Evolutionary conservation across 2,888 invertebrate genomes (phyloP).

Genomic region (Acrocyrtus sp.): DNA sequence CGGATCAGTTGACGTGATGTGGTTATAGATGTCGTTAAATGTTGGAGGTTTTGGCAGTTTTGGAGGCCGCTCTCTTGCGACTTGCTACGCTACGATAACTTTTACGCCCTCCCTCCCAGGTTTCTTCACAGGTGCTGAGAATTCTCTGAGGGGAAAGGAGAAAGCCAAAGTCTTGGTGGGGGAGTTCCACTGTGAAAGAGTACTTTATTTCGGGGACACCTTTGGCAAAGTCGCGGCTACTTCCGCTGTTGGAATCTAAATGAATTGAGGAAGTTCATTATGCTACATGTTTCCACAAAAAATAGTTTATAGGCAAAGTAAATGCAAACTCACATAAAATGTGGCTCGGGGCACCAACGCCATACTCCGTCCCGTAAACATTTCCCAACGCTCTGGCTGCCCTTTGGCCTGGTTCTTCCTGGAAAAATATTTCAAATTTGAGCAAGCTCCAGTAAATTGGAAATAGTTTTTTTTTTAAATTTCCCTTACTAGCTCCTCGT

Average conservation of each 20-base stretch:
- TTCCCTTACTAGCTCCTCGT: constrained; percentile 70
- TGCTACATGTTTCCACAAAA: constrained; percentile 23
- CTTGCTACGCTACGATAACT: constrained; percentile 52
- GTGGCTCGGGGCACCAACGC: constrained; percentile 68
- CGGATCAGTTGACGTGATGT: constrained; percentile 25
- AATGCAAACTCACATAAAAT: constrained; percentile 56
- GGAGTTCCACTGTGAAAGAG: constrained; percentile 68
- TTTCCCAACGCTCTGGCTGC: constrained; percentile 73
- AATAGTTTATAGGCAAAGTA: no score
- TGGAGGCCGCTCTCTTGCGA: constrained; percentile 24
- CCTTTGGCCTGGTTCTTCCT: constrained; percentile 71
- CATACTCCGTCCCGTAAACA: constrained; percentile 74
- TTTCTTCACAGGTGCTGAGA: constrained; percentile 56
- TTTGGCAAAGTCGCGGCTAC: constrained; percentile 68
- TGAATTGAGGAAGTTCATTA: no score
- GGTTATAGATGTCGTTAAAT: constrained; percentile 34
- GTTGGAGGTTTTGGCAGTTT: constrained; percentile 16
- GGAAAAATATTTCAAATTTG: neutral
- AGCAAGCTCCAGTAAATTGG: neutral
- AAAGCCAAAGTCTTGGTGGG: constrained; percentile 65
- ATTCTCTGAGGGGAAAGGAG: constrained; percentile 57
- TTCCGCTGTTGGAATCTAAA: constrained; percentile 66
- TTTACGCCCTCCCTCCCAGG: constrained; percentile 59
- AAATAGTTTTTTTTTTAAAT: neutral
- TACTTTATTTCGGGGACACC: constrained; percentile 67